Conservation (phyloP, 2,797 vertebrate species). For the Coracias cyanogaster region DNA sequence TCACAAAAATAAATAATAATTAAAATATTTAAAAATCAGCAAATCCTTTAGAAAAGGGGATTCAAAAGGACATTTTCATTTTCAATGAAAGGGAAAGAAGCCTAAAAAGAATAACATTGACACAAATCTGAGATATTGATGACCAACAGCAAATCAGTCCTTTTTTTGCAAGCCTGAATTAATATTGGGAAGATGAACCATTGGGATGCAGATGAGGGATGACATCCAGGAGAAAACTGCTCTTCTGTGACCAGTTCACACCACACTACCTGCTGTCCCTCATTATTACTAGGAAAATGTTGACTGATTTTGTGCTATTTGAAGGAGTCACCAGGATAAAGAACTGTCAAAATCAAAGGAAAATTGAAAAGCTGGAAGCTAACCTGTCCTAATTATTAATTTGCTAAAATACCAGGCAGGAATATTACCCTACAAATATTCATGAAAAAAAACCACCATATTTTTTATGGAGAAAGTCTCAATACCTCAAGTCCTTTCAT, state of each 20-base stretch:
- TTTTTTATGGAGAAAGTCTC: background rate
- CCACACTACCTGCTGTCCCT: background rate
- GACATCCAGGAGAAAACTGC: background rate
- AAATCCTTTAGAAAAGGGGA: background rate
- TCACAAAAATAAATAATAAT: background rate
- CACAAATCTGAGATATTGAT: background rate
- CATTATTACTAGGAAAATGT: background rate
- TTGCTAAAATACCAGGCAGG: background rate
- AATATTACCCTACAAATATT: background rate
- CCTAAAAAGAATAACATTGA: background rate
- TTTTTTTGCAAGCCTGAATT: background rate
- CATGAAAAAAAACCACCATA: rapidly evolving
- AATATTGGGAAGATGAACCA: background rate
- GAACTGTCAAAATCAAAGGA: background rate
- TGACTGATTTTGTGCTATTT: background rate
- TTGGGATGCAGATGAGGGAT: background rate
- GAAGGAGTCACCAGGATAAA: background rate
- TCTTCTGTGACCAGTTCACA: background rate
- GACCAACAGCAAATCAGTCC: background rate
- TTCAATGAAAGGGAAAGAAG: background rate
- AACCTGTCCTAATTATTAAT: background rate
- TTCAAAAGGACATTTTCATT: background rate
- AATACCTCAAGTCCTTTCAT: background rate
- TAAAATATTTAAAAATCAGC: background rate
- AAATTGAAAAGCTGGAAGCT: background rate